Conservation (phyloP, 1,140 invertebrate genomes). For the Bactericera cockerelli region DNA sequence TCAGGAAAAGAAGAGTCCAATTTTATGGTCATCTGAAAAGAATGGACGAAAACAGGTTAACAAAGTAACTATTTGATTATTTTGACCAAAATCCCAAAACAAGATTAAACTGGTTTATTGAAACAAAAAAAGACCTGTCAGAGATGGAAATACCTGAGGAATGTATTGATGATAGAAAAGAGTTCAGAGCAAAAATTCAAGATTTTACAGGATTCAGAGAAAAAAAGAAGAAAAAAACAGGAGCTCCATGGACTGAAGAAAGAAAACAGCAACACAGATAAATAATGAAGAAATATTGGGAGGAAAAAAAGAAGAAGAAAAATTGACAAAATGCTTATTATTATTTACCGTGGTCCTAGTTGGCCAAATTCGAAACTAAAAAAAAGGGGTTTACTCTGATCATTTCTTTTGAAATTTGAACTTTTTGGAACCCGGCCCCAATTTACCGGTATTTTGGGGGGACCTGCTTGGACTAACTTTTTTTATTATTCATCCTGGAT, state of each 20-base stretch:
- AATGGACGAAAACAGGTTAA: slow-evolving; percentile 7
- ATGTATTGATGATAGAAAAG: neutral
- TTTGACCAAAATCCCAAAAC: neutral
- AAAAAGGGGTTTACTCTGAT: too few species aligned
- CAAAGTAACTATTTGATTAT: slow-evolving; percentile 9
- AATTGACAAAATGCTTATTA: too few species aligned
- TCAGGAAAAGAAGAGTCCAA: slow-evolving; percentile 15
- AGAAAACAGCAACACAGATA: neutral
- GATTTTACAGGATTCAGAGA: neutral
- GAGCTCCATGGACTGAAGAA: neutral
- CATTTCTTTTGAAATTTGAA: too few species aligned
- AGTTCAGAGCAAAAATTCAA: neutral
- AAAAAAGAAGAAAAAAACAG: neutral
- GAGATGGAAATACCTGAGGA: neutral
- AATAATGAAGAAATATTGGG: slow-evolving; percentile 3
- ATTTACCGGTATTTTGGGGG: too few species aligned
- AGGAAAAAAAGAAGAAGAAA: neutral
- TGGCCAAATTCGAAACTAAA: neutral
- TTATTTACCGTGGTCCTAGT: too few species aligned
- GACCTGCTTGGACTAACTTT: too few species aligned
- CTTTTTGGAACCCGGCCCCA: too few species aligned
- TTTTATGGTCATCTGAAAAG: slow-evolving; percentile 11
- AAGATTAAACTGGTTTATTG: neutral
- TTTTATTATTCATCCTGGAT: too few species aligned
- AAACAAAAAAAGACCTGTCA: neutral